phyloP scores from a whole-genome alignment of 2,888 invertebrate genomes.

The Clepsis dumicolana region DNA sequence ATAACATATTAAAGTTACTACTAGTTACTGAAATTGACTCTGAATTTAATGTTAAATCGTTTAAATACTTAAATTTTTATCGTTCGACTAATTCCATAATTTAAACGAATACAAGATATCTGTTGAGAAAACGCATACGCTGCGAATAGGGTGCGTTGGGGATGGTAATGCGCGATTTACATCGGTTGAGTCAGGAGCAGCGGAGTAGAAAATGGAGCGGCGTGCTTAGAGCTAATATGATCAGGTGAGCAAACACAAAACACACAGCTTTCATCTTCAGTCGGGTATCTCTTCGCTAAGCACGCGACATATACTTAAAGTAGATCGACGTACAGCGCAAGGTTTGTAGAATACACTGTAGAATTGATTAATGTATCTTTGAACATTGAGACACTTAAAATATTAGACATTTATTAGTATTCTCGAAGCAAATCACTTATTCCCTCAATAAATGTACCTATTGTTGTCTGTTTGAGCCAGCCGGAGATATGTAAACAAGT shows the following conservation, averaged over 20 bases:
- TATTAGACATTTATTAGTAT: conserved; percentile 7
- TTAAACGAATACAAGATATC: conserved; percentile 58
- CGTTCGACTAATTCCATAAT: conserved; percentile 52
- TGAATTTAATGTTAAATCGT: too few species aligned
- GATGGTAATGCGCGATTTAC: conserved; percentile 74
- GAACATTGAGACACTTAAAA: conserved; percentile 9
- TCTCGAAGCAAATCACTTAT: conserved; percentile 32
- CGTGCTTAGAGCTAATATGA: conserved; percentile 83
- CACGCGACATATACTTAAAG: conserved; percentile 47
- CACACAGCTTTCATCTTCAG: conserved; percentile 83
- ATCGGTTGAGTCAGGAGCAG: conserved; percentile 76
- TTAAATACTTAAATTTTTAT: too few species aligned
- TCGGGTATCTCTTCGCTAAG: conserved; percentile 68
- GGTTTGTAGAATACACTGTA: background rate
- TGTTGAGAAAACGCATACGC: conserved; percentile 65
- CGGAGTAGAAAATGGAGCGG: conserved; percentile 80
- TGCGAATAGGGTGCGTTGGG: conserved; percentile 73
- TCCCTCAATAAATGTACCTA: conserved; percentile 63
- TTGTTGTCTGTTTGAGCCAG: conserved; percentile 63
- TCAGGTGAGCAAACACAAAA: conserved; percentile 83
- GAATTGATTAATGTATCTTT: background rate
- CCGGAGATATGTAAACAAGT: conserved; percentile 73
- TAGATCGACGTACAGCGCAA: conserved; percentile 14
- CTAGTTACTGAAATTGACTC: too few species aligned
- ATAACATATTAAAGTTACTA: background rate